Base-by-base conservation (phyloP, 2,888 invertebrate species). In the Oscheius sp. region DNA sequence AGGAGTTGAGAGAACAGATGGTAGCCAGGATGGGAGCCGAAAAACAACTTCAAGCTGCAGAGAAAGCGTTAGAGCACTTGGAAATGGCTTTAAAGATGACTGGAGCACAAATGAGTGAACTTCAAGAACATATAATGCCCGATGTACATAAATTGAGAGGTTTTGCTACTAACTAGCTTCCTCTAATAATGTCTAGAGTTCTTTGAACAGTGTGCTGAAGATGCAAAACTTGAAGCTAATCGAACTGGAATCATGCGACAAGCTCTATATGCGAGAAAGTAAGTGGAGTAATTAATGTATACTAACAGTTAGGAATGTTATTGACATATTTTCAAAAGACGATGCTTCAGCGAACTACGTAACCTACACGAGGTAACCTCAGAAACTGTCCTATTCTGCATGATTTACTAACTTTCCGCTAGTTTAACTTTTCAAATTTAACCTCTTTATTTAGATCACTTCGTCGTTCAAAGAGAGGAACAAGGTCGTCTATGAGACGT, bases 131-230 rank as follows among this genome's bases (percentile, higher is more conserved):
- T 70, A 88, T 88, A 83, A 85, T 87, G 73, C 86, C 87, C 12
- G 87, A 88, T 81, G 88, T 88, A 14, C 86, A 85, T 69, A 87
- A 87, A 73, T 82, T 88, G n/a, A 87, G 87, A 86, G 78, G 88
- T 88, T 33, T n/a, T 12, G 17, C 12, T 33, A 38, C 26, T 6
- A 26, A 28, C 17, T 12, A 28, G n/a, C 9, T 17, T 30, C 47
- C 9, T 26, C 17, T 14, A 22, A 33, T 24, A n/a, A 3, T 1
- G 20, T 85, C 44, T 81, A 88, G 88, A 83, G 67, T 88, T 88
- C 80, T 88, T 88, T 84, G 88, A 88, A 68, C 86, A 87, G 61
- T 81, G 88, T n/a, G 88, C 87, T 2, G 83, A 86, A 73, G 88
- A 88, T 64, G 87, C 87, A 0, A 82, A 86, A 59, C 74, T 87